Evolutionary conservation across 2,888 invertebrate species (phyloP), one percentile per base, ranked within the genome.

Genomic region (Platycheirus rosarum): DNA sequence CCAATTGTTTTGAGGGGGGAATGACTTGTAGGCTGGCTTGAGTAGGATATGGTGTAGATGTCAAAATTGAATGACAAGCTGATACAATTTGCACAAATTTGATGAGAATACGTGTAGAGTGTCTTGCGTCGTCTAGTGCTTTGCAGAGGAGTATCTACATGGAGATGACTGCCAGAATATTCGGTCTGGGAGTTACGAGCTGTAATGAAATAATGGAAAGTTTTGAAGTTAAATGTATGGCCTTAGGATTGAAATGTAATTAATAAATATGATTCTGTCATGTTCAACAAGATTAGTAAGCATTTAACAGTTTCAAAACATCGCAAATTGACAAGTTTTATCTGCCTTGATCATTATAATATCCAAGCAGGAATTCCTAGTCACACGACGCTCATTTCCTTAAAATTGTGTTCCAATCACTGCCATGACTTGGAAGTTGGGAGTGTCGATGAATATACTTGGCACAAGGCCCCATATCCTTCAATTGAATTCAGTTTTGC

Each of bases 181-280:
- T 53, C 53, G 66, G 51, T 44, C 23, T 44, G 23, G 23, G 18
- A 57, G 40, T 23, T 57, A 23, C 40, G 53, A 48, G 44, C 79
- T 79, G 74, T 57, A 69, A 79, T 23, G 68, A 37, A 49, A 69
- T 8, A 55, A 68, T 44, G 46, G 40, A 18, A 37, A 77, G 18
- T n/a, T 48, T 55, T 49, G 44, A 55, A 23, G 48, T 76, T 20
- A 2, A 20, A 14, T 46, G 9, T 9, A 16, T 11, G n/a, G 0
- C 11, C 1, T 13, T 0, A 16, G 5, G 14, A 7, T 55, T 5
- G 1, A 26, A 37, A 62, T 6, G 9, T 46, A 40, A 40, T 32
- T 69, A 14, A 62, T 32, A 35, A 4, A 40, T 23, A 35, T 57
- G 8, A 29, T 42, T 29, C 32, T 29, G 23, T 63, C 35, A 49